Percentiles rank a stretch among this genome's conserved stretches.
Conservation (phyloP, 2,888 invertebrate genomes). For the Podotricha telesiphe region DNA sequence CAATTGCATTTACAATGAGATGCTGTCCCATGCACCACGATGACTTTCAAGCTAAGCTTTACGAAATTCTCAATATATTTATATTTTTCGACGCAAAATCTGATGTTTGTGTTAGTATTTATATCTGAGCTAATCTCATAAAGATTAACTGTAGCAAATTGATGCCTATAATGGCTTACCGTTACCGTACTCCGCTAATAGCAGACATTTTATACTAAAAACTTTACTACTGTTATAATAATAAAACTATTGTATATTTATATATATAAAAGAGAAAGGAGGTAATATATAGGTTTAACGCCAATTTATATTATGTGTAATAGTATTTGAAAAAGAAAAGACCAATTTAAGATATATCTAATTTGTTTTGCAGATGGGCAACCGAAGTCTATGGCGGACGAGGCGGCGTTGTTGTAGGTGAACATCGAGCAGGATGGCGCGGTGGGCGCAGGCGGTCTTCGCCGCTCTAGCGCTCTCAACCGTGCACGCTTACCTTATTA, state of each 20-base stretch:
- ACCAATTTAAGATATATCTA: neutral
- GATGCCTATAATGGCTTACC: slow-evolving; percentile 11
- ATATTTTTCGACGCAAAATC: neutral
- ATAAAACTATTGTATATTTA: neutral
- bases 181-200: slow-evolving; percentile 12
- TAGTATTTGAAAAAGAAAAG: too few species aligned
- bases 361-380: slow-evolving; percentile 64
- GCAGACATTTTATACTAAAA: neutral
- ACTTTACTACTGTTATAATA: neutral
- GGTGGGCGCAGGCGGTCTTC: slow-evolving; percentile 63
- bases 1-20: too few species aligned
- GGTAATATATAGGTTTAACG: neutral
- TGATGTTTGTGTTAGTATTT: slow-evolving; percentile 5
- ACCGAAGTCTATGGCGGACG: slow-evolving; percentile 59
- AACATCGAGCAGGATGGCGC: slow-evolving; percentile 58
- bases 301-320: neutral
- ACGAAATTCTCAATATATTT: neutral
- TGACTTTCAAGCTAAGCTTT: too few species aligned
- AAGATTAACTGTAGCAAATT: neutral
- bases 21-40: too few species aligned
- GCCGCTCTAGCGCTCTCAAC: slow-evolving; percentile 60
- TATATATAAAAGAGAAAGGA: neutral
- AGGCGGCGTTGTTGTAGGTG: slow-evolving; percentile 77
- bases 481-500: slow-evolving; percentile 81
- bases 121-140: neutral